Base-by-base conservation (phyloP, 2,888 invertebrate genomes). In the Andrena minutula region DNA sequence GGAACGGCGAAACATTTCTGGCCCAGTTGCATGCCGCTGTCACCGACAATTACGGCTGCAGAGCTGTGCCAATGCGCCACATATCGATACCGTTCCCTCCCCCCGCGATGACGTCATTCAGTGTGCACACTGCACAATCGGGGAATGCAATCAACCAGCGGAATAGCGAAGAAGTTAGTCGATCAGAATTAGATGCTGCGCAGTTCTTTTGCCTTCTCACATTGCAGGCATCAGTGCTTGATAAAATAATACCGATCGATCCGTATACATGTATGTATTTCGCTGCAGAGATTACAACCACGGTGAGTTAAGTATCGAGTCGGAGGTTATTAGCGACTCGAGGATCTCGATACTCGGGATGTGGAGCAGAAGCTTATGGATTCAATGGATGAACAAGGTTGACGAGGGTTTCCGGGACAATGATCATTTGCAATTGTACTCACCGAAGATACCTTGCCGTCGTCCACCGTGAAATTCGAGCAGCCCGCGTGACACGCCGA, bases 401-500 rank as follows among this genome's bases (percentile, higher is more conserved):
- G 41, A 41, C 12, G 41, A 41, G 41, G 12, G 41, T 41, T 12
- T 41, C 41, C 41, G 41, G 41, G 12, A 41, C 41, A 20, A 49
- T n/a, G 23, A 63, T 28, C 6, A 60, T 7, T 20, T 28, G 4
- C 10, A 61, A 30, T 12, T 26, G 4, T 78, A 87, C 92, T 90
- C 85, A 94, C 94, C 89, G 92, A 91, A 30, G 91, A 92, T 53
- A 95, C 94, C 94, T 96, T 95, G 75, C 96, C 96, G 89, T 96
- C 95, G 56, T 94, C 93, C 87, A 95, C 93, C 20, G 95, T 95
- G 82, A 95, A 95, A 90, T 95, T 95, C 65, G 95, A 94, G 93
- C 98, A 98, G 60, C 98, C 98, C 69, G 98, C 98, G 92, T 98
- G 97, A 93, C 98, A 98, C 65, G 98, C 97, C 26, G 98, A 98